These are phyloP conservation scores for Stratiomys singularior DNA, from an alignment of 2,888 invertebrate species.

Conservation along the genomic window DNA sequence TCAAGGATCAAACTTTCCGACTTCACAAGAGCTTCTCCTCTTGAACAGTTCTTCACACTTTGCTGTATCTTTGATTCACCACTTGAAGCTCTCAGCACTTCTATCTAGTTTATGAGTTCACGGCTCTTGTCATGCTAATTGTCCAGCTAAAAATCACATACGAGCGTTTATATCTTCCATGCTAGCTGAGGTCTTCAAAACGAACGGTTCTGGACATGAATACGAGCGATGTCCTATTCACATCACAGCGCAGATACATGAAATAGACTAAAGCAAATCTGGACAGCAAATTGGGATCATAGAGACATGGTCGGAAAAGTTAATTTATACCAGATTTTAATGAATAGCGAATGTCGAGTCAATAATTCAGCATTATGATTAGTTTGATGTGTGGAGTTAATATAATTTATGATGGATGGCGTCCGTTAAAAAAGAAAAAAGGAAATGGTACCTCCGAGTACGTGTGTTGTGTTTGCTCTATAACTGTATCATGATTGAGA, in stretches of 20 bases:
- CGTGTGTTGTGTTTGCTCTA: too few relatives aligned
- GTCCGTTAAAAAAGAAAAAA: too few relatives aligned
- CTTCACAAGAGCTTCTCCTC: neutral
- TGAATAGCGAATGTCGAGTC: slow-evolving; percentile 27
- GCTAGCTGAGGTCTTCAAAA: slow-evolving; percentile 6
- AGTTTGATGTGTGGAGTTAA: neutral
- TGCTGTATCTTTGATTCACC: neutral
- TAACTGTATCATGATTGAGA: too few relatives aligned
- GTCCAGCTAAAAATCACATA: slow-evolving; percentile 6
- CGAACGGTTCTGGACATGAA: slow-evolving; percentile 14
- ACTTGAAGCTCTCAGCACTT: neutral
- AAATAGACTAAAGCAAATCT: neutral
- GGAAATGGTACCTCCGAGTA: too few relatives aligned
- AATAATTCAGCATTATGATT: slow-evolving; percentile 4
- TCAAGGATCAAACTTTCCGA: too few relatives aligned
- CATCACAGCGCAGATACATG: neutral
- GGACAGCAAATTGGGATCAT: neutral
- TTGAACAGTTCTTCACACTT: neutral
- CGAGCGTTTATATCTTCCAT: neutral
- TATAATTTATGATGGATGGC: too few relatives aligned
- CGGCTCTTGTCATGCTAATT: slow-evolving; percentile 43
- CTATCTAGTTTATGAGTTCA: slow-evolving; percentile 42
- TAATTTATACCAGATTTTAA: slow-evolving; percentile 27
- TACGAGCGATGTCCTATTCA: neutral
- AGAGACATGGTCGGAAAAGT: neutral